These are phyloP conservation scores for Argyra leucocephala DNA, from an alignment of 2,888 invertebrate species.

Conservation along the genomic window DNA sequence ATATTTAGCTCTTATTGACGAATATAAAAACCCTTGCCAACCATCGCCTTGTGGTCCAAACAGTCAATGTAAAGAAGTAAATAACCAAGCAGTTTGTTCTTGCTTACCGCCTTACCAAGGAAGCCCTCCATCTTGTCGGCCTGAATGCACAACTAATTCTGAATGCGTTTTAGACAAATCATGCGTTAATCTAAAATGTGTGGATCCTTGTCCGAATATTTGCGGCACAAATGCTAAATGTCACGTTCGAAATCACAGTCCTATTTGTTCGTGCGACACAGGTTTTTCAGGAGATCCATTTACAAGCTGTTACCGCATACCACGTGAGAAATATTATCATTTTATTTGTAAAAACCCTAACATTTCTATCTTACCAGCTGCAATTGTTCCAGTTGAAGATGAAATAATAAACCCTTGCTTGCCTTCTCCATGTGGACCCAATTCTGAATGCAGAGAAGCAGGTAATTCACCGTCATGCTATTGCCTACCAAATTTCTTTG, in stretches of 20 bases:
- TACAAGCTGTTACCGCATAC: conserved; percentile 45
- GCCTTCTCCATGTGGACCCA: conserved; percentile 60
- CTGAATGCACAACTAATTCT: conserved; percentile 56
- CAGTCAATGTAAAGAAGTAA: conserved; percentile 61
- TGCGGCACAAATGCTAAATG: conserved; percentile 61
- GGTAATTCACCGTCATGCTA: conserved; percentile 48
- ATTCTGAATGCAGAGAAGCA: conserved; percentile 55
- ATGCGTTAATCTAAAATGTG: conserved; percentile 59
- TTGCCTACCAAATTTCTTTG: conserved; percentile 51
- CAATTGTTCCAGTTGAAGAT: conserved; percentile 30
- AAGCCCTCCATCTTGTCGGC: conserved; percentile 63
- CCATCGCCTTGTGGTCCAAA: conserved; percentile 69
- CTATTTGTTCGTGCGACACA: conserved; percentile 56
- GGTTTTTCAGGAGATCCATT: conserved; percentile 67
- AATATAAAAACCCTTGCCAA: conserved; percentile 38
- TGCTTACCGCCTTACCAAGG: conserved; percentile 58
- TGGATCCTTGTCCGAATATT: conserved; percentile 59
- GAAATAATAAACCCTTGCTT: conserved; percentile 50
- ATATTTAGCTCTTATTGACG: conserved; percentile 28
- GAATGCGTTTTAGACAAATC: conserved; percentile 57
- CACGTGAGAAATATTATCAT: conserved; percentile 51
- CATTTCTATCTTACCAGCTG: conserved; percentile 26
- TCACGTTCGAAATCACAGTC: conserved; percentile 59
- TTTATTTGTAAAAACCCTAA: conserved; percentile 48
- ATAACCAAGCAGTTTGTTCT: conserved; percentile 58